phyloP scores from a whole-genome alignment of 2,113 vertebrate genomes.

The Amia ocellicauda region DNA sequence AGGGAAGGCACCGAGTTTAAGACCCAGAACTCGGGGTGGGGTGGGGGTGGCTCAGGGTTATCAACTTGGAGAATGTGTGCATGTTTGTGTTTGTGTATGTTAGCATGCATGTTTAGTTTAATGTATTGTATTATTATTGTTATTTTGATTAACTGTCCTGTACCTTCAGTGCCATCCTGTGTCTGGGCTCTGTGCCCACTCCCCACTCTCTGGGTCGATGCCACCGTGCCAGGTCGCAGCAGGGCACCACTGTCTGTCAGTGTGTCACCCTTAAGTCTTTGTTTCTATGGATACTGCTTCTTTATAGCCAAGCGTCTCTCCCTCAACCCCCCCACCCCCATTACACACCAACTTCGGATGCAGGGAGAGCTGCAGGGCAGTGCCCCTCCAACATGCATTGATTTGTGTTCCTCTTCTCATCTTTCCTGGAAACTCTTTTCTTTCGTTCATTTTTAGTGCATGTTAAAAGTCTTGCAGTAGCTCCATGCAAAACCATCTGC shows the following conservation, averaged over 20 bases:
- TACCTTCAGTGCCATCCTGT: conserved; percentile 32
- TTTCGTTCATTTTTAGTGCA: too few species aligned
- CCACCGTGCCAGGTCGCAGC: conserved; percentile 36
- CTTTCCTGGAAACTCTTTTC: too few species aligned
- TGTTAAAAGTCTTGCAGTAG: too few species aligned
- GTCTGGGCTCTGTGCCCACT: conserved; percentile 15
- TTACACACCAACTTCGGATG: too few species aligned
- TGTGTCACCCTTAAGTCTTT: conserved; percentile 54
- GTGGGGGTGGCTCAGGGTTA: too few species aligned
- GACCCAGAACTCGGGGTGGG: too few species aligned
- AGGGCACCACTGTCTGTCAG: conserved; percentile 42
- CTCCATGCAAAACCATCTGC: too few species aligned
- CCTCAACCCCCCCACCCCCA: conserved; percentile 46
- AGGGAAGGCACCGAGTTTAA: too few species aligned
- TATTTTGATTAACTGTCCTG: not conserved
- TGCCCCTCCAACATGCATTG: conserved; percentile 46
- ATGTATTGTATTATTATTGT: conserved; percentile 34
- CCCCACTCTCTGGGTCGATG: conserved; percentile 34
- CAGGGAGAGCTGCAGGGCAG: conserved; percentile 45
- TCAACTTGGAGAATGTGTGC: not conserved
- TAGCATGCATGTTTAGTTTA: too few species aligned
- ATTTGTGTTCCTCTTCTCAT: too few species aligned
- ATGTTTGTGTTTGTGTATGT: conserved; percentile 27
- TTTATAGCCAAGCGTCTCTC: conserved; percentile 52
- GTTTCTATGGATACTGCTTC: conserved; percentile 63